A percentile compares a stretch with the other conserved stretches of the same genome.
These are phyloP conservation scores for Eulemur coronatus DNA, from an alignment of 2,797 vertebrate species.

Conservation along the genomic window DNA sequence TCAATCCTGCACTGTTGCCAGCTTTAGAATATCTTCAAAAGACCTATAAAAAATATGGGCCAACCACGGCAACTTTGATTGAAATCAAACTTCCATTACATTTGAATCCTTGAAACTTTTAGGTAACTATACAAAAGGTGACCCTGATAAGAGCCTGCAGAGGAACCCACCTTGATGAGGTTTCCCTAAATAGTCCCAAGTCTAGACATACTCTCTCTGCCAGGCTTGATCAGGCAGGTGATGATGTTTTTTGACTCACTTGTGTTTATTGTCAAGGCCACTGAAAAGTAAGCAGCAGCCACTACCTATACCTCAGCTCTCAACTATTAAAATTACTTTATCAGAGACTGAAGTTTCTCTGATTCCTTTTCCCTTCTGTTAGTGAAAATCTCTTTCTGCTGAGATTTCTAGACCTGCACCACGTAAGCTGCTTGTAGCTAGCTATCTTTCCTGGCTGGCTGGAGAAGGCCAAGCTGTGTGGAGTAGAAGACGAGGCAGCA, in stretches of 20 bases:
- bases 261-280: not conserved
- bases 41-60: not conserved
- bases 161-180: not conserved
- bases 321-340: not conserved
- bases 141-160: not conserved
- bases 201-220: not conserved
- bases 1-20: not conserved
- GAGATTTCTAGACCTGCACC: not conserved
- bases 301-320: not conserved
- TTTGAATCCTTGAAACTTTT: not conserved
- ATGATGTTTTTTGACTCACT: not conserved
- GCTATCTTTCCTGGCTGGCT: not conserved
- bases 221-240: not conserved
- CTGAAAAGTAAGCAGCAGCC: not conserved
- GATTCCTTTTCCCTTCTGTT: not conserved
- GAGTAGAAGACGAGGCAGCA: not conserved
- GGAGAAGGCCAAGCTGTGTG: not conserved
- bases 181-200: not conserved
- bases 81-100: not conserved
- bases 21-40: conserved; percentile 34
- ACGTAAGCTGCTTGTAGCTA: not conserved
- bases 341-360: not conserved
- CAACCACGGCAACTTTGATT: not conserved
- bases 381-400: conserved; percentile 9
- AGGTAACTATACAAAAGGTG: not conserved